Evolutionary conservation across 1,140 invertebrate genomes (phyloP), one percentile per base, ranked within the genome.

Genomic region (Mamestra configurata): DNA sequence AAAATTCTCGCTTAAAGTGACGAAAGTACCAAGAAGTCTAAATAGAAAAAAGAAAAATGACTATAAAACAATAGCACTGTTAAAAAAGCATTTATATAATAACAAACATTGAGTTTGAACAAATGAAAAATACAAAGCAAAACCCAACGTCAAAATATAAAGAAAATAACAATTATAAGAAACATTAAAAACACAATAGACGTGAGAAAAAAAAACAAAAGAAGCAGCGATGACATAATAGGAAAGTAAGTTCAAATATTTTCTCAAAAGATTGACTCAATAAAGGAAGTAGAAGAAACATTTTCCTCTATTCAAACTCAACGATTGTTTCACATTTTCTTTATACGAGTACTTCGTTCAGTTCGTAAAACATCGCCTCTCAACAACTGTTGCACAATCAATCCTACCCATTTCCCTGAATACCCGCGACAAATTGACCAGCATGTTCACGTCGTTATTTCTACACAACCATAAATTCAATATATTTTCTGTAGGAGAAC

Each of bases 401-500:
- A 97, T 97, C 72, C 99, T 96, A 18, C 98, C 98, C 98, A 99
- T 99, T 78, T 98, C 97, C 90, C 98, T 96, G 80, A 99, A 97
- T 84, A 98, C 97, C 92, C 98, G 97, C 89, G 98, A 96, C 79
- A 99, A 96, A 93, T 98, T 98, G 20, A 93, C 91, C 75, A 95
- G 87, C 79, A 98, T 98, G 78, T 98, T 97, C 0, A 98, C 97
- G 89, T 98, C 98, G 80, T 98, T 96, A 91, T 99, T 98, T 80
- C 98, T 96, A 79, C 98, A 98, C 94, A 99, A 98, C 99, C 98
- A 99, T 84, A 99, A 95, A 94, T 99, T 98, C 83, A 99, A 96
- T 87, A 99, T 98, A 93, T 98, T 98, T 88, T 99, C 98, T 66
- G 98, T 99, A 15, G 99, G 99, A 80, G 98, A 99, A 75, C 97